Evolutionary conservation across 2,888 invertebrate genomes (phyloP), one percentile per base, ranked within the genome.

Genomic region (Cactoblastis cactorum): DNA sequence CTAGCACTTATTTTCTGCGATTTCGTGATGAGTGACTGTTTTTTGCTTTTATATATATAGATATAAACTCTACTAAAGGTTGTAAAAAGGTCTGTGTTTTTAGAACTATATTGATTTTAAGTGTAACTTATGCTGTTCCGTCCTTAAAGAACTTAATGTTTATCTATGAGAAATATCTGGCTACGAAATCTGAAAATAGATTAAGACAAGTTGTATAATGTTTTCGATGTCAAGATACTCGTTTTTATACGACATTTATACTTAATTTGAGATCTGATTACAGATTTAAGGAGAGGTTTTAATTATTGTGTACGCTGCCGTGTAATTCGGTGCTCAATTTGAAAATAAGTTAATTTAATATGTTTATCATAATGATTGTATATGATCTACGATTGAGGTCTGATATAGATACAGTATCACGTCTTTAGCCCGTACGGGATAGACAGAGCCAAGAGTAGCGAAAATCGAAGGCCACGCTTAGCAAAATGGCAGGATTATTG

Each of bases 271-370:
- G 43, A 43, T 43, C 43, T 43, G 43, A 43, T 11, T 15, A 3
- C 9, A 28, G 14, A 15, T 19, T 35, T 37, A 37, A 37, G 15
- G 17, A 15, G 11, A 28, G 28, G 28, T 15, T 15, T 22, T 9
- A 12, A 24, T 12, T 50, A 48, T 38, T 35, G 47, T 50, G 48
- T 58, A 34, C 59, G 53, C 58, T 56, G 57, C 55, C 56, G 53
- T 50, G 24, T 32, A 52, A 22, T 24, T 49, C 49, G 55, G 56
- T 59, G 52, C 61, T 64, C 50, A 57, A 59, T 51, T 9, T 12
- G 46, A 28, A 53, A 52, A 39, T 46, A 49, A 53, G 24, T 45
- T 47, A 45, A 46, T n/a, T 2, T 50, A 32, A 52, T 52, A 48
- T 48, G 46, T 38, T 34, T 46, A 35, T 53, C 18, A 34, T 24